Evolutionary conservation across 37 sponge, comb jelly and placozoan genomes (phyloP).

Genomic region (Cladorhizidae sp.): DNA sequence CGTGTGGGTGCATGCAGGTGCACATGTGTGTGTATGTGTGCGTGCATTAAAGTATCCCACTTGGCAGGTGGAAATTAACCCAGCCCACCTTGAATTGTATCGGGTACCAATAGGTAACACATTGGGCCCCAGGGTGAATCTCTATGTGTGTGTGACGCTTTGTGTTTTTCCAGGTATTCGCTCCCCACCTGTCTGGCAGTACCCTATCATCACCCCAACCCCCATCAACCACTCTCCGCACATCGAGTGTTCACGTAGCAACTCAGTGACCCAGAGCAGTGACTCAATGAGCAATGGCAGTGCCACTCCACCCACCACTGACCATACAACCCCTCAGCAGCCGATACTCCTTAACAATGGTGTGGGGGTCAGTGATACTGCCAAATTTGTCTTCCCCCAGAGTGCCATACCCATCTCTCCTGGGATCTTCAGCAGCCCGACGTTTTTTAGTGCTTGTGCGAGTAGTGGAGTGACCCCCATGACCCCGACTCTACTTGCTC

Average conservation of each 20-base stretch:
- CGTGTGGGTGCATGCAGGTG: too few relatives aligned
- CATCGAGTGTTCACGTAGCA: constrained; percentile 27
- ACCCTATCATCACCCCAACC: constrained; percentile 53
- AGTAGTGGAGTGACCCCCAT: constrained; percentile 32
- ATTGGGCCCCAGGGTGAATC: too few relatives aligned
- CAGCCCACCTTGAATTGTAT: too few relatives aligned
- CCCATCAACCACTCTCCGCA: constrained; percentile 16
- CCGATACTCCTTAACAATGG: background rate
- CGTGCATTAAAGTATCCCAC: too few relatives aligned
- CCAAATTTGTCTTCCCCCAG: constrained; percentile 54
- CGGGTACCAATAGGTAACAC: too few relatives aligned
- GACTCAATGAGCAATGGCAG: constrained; percentile 74
- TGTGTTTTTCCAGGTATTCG: constrained; percentile 16
- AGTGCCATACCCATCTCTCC: constrained; percentile 64
- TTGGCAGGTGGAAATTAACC: too few relatives aligned
- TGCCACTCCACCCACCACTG: constrained; percentile 62
- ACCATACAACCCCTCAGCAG: constrained; percentile 13
- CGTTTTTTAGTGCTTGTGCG: constrained; percentile 48
- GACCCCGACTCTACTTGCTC: constrained; percentile 70
- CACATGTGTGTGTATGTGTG: too few relatives aligned
- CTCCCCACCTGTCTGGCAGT: constrained; percentile 67
- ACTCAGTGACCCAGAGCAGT: constrained; percentile 47
- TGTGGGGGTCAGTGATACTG: background rate
- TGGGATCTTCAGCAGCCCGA: constrained; percentile 36
- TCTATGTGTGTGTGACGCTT: background rate